Conservation (phyloP, 2,888 invertebrate genomes). For the Drosophila monieri region DNA sequence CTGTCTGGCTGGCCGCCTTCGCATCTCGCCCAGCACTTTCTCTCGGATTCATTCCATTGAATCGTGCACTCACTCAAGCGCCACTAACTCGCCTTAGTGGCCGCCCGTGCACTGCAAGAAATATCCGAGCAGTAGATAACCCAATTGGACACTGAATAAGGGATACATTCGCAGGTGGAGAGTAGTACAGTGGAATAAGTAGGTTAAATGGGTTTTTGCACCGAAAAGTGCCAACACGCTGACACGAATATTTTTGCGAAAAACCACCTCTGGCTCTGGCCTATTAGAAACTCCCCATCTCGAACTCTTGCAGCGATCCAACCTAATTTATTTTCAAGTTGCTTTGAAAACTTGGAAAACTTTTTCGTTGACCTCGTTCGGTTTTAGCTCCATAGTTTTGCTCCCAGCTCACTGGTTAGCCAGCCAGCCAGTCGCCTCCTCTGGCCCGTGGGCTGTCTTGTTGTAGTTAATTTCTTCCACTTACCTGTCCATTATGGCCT, state of each 20-base stretch:
- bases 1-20: conserved; percentile 41
- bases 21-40: conserved; percentile 13
- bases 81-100: conserved; percentile 71
- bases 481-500: conserved; percentile 66
- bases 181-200: conserved; percentile 13
- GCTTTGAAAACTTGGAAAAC: conserved; percentile 31
- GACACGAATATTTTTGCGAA: neutral
- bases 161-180: conserved; percentile 8
- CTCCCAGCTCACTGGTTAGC: conserved; percentile 8
- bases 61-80: conserved; percentile 73
- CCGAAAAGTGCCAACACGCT: neutral
- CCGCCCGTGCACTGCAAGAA: conserved; percentile 59
- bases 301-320: conserved; percentile 34
- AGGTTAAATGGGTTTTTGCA: neutral
- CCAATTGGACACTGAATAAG: conserved; percentile 14
- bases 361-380: conserved; percentile 43
- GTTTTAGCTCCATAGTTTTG: conserved; percentile 29
- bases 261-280: neutral
- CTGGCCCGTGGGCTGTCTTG: conserved; percentile 28
- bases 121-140: conserved; percentile 42
- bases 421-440: neutral
- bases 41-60: conserved; percentile 69
- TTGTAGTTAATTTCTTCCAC: conserved; percentile 73
- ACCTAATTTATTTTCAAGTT: conserved; percentile 44
- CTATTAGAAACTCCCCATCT: conserved; percentile 27